Base-by-base conservation (phyloP, 2,797 vertebrate genomes). In the Oryzias dopingdopingensis region DNA sequence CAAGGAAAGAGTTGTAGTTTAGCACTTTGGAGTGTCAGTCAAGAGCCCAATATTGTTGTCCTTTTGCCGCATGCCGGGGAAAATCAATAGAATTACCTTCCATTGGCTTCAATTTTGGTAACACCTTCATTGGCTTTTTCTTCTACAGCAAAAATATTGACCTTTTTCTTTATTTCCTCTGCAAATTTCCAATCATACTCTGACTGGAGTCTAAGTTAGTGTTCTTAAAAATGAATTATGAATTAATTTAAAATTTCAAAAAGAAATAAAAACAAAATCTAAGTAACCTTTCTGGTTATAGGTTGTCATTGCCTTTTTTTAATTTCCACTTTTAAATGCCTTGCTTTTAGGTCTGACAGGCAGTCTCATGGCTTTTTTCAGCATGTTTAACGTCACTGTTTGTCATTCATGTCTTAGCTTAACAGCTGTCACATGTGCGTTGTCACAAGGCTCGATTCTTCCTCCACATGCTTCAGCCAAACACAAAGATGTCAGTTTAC, bases 351-450 rank as follows among this genome's bases (percentile, higher is more conserved):
- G 48, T 66, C 32, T 48, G 5, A 2, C 24, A 18, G n/a, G 42
- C 24, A 10, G 40, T 40, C 40, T 61, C 50, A 46, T 60, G 16
- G 52, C 46, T 50, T 42, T 44, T 64, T 29, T 49, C 26, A 60
- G 4, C 48, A 23, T 16, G 7, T 53, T 57, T 17, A 44, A 58
- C 23, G 24, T 65, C 51, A 26, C 23, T 16, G 53, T 62, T 58
- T 42, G 46, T 32, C 29, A 29, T 29, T 70, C 37, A 42, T 59
- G 62, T 42, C 40, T 63, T 57, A 58, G 42, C 58, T 71, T 47
- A 65, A 52, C 46, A 15, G 62, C 44, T 48, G 18, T 71, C 67
- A 62, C 66, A 70, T 66, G 75, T 65, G 44, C 18, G 20, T 12
- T 14, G 44, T 12, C 2, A 24, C 47, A 40, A 66, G 68, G 61